Evolutionary conservation across 2,113 vertebrate species (phyloP).

Genomic region (Amphilophus citrinellus): DNA sequence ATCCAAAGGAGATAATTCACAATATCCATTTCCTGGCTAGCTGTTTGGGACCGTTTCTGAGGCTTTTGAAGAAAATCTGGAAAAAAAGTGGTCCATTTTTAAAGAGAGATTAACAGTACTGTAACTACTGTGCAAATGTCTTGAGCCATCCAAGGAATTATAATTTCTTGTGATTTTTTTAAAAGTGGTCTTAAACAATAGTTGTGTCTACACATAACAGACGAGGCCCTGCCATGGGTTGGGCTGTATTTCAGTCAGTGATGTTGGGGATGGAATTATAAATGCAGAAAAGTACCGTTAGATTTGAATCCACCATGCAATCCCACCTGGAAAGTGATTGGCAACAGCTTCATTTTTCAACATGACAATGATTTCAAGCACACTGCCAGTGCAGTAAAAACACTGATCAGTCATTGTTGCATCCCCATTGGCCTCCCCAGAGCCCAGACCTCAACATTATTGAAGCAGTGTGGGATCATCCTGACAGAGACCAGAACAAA

Average conservation of each 20-base stretch:
- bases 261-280: background rate
- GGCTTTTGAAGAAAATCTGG: too few relatives aligned
- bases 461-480: background rate
- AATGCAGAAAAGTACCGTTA: background rate
- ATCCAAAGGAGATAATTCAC: background rate
- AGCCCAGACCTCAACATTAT: background rate
- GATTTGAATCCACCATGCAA: background rate
- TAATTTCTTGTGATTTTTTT: background rate
- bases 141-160: background rate
- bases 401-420: background rate
- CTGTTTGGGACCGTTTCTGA: background rate
- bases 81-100: too few relatives aligned
- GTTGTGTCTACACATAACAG: background rate
- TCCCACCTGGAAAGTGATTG: background rate
- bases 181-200: accelerated
- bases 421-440: background rate
- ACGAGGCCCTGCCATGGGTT: background rate
- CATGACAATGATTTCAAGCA: background rate
- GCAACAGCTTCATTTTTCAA: background rate
- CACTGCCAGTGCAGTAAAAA: background rate
- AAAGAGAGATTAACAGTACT: too few relatives aligned
- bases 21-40: background rate
- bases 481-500: background rate
- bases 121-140: too few relatives aligned
- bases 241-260: background rate